These are phyloP conservation scores for Ostrea edulis DNA, from an alignment of 1,140 invertebrate species.

Conservation along the genomic window DNA sequence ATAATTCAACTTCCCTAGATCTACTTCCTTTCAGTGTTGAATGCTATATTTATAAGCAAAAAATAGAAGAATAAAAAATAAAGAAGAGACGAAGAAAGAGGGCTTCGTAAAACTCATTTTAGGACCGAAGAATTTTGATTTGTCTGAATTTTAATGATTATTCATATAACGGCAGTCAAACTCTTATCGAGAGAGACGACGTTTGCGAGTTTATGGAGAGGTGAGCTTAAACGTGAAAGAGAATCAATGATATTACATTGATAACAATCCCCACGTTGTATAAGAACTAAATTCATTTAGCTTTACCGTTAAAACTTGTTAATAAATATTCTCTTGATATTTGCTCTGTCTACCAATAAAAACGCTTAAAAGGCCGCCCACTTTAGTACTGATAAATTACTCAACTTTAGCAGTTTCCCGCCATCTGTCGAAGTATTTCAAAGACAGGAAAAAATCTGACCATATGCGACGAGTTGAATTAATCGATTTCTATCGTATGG, in stretches of 20 bases:
- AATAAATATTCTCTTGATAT: neutral
- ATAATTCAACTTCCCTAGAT: no score
- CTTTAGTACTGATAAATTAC: neutral
- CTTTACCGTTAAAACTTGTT: neutral
- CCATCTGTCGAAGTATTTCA: neutral
- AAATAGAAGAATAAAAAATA: no score
- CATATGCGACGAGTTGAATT: constrained; percentile 1
- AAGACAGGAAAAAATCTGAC: neutral
- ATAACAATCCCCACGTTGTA: neutral
- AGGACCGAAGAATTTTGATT: no score
- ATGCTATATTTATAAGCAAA: no score
- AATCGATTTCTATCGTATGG: neutral
- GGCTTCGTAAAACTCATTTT: no score
- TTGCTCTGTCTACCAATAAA: neutral
- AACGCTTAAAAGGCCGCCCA: neutral
- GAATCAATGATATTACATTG: neutral
- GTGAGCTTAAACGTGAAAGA: no score
- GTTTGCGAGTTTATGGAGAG: neutral
- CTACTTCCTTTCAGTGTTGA: no score
- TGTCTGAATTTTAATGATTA: no score
- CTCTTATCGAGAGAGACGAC: neutral
- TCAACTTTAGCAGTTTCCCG: neutral
- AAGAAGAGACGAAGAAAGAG: no score
- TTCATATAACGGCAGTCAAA: neutral
- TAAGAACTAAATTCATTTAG: neutral